Evolutionary conservation across 2,113 vertebrate genomes (phyloP).

Genomic region (Boleophthalmus pectinirostris): DNA sequence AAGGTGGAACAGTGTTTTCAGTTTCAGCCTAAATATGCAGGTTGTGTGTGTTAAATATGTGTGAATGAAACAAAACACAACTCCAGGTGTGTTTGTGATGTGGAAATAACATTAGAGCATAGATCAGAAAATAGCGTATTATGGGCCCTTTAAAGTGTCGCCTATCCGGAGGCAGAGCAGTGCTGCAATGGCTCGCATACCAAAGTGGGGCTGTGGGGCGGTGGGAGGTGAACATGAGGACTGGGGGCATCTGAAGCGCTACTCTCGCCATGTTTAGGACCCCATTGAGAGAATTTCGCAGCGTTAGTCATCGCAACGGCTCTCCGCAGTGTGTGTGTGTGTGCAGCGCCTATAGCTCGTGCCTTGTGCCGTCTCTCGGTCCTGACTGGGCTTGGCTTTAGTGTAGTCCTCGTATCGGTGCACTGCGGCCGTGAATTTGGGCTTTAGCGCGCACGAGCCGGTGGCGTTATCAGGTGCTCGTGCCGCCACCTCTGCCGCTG

Average conservation of each 20-base stretch:
- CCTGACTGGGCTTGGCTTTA: constrained; percentile 53
- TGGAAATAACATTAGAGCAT: no score
- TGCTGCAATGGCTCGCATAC: constrained; percentile 38
- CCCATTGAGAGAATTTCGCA: constrained; percentile 73
- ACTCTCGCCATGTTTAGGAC: constrained; percentile 39
- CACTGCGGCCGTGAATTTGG: constrained; percentile 37
- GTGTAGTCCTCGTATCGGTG: constrained; percentile 36
- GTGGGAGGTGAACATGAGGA: constrained; percentile 39
- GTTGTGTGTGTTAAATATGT: no score
- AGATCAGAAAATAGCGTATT: no score
- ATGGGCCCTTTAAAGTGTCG: constrained; percentile 37
- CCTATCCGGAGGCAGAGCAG: constrained; percentile 24
- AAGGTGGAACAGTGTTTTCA: no score
- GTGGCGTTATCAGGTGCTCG: constrained; percentile 43
- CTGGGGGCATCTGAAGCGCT: constrained; percentile 28
- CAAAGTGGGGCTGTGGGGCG: constrained; percentile 12
- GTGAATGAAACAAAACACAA: no score
- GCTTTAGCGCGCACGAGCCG: constrained; percentile 34
- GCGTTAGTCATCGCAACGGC: constrained; percentile 76
- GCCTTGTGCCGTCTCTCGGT: constrained; percentile 44
- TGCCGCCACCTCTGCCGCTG: constrained; percentile 53
- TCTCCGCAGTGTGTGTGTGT: constrained; percentile 67
- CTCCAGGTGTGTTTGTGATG: no score
- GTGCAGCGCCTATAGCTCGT: constrained; percentile 50
- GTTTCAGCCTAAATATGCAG: no score